Conservation (phyloP, 2,888 invertebrate species). For the Notodonta ziczac region DNA sequence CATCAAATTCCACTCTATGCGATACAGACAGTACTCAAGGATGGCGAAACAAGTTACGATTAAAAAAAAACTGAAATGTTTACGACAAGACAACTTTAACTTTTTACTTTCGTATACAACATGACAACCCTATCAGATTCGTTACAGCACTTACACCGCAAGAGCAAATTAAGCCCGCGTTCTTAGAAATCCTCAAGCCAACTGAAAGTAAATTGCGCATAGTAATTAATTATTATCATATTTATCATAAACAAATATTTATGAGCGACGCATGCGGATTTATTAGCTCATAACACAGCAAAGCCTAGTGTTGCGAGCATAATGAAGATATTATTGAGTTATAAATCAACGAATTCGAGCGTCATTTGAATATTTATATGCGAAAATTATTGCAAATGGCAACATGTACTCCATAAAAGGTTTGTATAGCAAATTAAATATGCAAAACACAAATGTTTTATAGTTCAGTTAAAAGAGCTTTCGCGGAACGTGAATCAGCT, state of each 20-base stretch:
- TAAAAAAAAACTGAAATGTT: too few species aligned
- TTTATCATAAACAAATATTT: conserved; percentile 70
- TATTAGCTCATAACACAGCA: conserved; percentile 50
- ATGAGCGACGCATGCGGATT: conserved; percentile 58
- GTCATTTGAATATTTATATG: conserved; percentile 38
- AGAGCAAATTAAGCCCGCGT: conserved; percentile 73
- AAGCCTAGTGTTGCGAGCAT: conserved; percentile 36
- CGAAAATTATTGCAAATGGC: conserved; percentile 19
- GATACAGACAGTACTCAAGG: too few species aligned
- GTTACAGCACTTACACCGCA: conserved; percentile 48
- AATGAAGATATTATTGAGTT: conserved; percentile 53
- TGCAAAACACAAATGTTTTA: too few species aligned
- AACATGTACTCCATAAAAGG: background rate
- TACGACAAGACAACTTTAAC: background rate
- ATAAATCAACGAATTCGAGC: conserved; percentile 44
- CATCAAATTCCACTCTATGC: too few species aligned
- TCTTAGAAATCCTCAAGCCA: conserved; percentile 66
- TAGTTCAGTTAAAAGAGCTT: too few species aligned
- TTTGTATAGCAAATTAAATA: too few species aligned
- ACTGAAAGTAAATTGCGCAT: conserved; percentile 55
- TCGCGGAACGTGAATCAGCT: too few species aligned
- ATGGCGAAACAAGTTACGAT: too few species aligned
- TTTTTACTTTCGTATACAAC: background rate
- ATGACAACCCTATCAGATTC: background rate
- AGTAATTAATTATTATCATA: conserved; percentile 64